Evolutionary conservation across 2,888 invertebrate species (phyloP), one percentile per base, ranked within the genome.

Genomic region (Nemotelus pantherinus): DNA sequence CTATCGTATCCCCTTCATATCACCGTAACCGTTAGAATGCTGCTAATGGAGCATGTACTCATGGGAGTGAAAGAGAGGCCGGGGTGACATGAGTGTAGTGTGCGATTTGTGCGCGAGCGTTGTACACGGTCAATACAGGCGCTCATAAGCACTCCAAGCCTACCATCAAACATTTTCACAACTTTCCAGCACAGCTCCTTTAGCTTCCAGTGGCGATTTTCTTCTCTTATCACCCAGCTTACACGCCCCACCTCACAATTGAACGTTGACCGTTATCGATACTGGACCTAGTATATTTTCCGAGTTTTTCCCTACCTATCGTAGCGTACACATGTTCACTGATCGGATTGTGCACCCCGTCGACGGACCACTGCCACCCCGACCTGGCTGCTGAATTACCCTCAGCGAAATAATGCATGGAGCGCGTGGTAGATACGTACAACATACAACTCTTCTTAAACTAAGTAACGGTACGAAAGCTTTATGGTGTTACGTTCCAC

Each of bases 21-120:
- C 25, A 25, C 25, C 25, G 25, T 25, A 25, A 25, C 25, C 25
- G 25, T 25, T 25, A 25, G 25, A 25, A 25, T 25, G 25, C 25
- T 25, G 25, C 25, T 25, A 25, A 25, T 25, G 25, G 25, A 25
- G 25, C 25, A 25, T 25, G 25, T 25, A 1, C 25, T 25, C 25
- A 25, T 25, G 25, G 25, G 25, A 25, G 25, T 25, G 25, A 25
- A 25, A 25, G 25, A 25, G 25, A 25, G 25, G 25, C 25, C 25
- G 25, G 25, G 25, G 25, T 25, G 25, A 25, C 25, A 25, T 25
- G 25, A 25, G 25, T 25, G 25, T 25, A 25, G 25, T 25, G 25
- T 25, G 57, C 53, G 50, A 77, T 47, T 55, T 41, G 58, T 64
- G 53, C 78, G 72, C 78, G 68, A 76, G 60, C 77, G 78, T 77